These are phyloP conservation scores for Marmota monax DNA, from an alignment of 2,113 vertebrate species.

Conservation along the genomic window DNA sequence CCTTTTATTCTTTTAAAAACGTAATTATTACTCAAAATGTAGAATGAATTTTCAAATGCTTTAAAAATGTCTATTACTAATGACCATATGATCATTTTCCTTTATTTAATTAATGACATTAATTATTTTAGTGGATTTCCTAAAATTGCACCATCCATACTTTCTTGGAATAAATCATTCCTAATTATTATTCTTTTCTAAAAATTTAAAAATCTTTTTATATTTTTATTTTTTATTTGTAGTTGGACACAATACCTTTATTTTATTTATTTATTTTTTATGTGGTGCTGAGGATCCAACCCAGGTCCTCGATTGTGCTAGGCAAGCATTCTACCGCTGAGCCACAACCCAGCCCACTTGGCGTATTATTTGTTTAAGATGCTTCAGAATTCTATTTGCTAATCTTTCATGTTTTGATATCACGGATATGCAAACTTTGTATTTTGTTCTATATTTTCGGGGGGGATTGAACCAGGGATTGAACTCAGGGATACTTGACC, in stretches of 20 bases:
- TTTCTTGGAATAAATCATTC: slow-evolving; percentile 39
- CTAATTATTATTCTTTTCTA: neutral
- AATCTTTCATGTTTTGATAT: slow-evolving; percentile 43
- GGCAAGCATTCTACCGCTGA: no score
- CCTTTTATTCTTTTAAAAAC: slow-evolving; percentile 31
- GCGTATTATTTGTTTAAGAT: neutral
- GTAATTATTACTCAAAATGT: slow-evolving; percentile 22
- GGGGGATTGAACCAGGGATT: no score
- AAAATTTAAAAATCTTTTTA: neutral
- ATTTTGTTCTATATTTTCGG: neutral
- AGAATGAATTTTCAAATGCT: neutral
- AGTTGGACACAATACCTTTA: no score
- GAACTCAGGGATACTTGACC: no score
- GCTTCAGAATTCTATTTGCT: neutral
- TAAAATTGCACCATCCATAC: neutral
- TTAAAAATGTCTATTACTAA: slow-evolving; percentile 32
- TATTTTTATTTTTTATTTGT: no score
- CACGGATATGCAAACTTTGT: neutral
- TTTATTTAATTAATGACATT: slow-evolving; percentile 32
- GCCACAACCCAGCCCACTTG: no score
- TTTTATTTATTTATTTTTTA: no score
- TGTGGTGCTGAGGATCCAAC: no score
- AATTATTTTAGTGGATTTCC: neutral
- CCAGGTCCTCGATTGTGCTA: no score
- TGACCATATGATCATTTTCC: neutral